Evolutionary conservation across 30 jellyfish, hydroid and myxozoan species (phyloP).

Genomic region (Catostylus mosaicus): DNA sequence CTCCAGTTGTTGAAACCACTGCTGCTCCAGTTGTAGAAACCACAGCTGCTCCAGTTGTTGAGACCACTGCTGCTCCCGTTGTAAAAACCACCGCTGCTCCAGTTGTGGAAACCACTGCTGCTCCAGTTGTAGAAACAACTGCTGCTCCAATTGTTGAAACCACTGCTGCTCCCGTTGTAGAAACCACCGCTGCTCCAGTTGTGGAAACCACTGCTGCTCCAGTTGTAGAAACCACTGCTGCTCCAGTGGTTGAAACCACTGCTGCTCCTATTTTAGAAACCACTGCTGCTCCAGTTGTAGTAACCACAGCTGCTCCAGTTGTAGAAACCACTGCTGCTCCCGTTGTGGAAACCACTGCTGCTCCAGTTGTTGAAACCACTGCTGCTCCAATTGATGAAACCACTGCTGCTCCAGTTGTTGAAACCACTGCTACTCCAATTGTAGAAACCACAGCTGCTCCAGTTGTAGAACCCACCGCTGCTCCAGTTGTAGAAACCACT

Average conservation of each 20-base stretch:
- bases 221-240: conserved; percentile 49
- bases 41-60: conserved; percentile 53
- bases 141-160: conserved; percentile 62
- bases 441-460: conserved; percentile 37
- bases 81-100: conserved; percentile 38
- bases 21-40: conserved; percentile 54
- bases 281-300: conserved; percentile 47
- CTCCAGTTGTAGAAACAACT: conserved; percentile 49
- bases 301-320: conserved; percentile 43
- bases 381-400: conserved; percentile 31
- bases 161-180: conserved; percentile 56
- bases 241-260: conserved; percentile 25
- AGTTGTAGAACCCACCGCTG: conserved; percentile 26
- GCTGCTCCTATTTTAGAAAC: conserved; percentile 39
- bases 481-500: conserved; percentile 45
- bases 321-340: conserved; percentile 43
- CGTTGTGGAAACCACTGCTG: conserved; percentile 38
- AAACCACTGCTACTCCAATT: conserved; percentile 53
- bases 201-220: conserved; percentile 67
- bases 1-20: conserved; percentile 37
- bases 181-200: conserved; percentile 57
- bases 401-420: conserved; percentile 37
- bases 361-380: conserved; percentile 42
- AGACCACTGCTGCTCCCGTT: conserved; percentile 40
- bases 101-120: conserved; percentile 41